phyloP scores from a whole-genome alignment of 2,113 vertebrate genomes.

The Phasianus colchicus region DNA sequence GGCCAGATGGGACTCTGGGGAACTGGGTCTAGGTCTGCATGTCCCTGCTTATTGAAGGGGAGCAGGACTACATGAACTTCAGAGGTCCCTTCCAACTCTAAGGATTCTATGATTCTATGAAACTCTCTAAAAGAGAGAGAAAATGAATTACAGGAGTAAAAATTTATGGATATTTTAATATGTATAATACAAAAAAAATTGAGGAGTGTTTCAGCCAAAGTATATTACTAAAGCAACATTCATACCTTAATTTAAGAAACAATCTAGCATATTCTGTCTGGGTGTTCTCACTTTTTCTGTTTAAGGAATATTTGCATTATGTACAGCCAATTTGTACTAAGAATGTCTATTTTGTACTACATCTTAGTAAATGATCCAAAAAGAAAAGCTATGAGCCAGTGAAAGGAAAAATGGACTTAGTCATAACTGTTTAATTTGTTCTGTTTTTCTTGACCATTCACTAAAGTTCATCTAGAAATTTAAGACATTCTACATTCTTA shows the following conservation, averaged over 20 bases:
- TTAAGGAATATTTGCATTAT: neutral
- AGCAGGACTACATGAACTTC: too few species aligned
- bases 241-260: neutral
- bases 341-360: neutral
- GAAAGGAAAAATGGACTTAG: neutral
- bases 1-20: too few species aligned
- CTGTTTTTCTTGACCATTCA: neutral
- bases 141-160: neutral
- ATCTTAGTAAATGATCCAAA: neutral
- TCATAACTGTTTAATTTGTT: neutral
- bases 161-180: neutral
- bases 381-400: neutral
- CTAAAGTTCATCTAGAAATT: neutral
- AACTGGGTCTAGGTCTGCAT: too few species aligned
- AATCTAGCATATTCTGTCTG: neutral
- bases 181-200: neutral
- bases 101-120: too few species aligned
- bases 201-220: neutral
- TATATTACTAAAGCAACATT: neutral
- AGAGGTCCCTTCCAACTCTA: too few species aligned
- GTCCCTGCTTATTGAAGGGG: too few species aligned
- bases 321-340: neutral
- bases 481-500: neutral
- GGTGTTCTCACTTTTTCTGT: neutral
- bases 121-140: neutral